Base-by-base conservation (phyloP, 2,888 invertebrate genomes). In the Chalcis sispes region DNA sequence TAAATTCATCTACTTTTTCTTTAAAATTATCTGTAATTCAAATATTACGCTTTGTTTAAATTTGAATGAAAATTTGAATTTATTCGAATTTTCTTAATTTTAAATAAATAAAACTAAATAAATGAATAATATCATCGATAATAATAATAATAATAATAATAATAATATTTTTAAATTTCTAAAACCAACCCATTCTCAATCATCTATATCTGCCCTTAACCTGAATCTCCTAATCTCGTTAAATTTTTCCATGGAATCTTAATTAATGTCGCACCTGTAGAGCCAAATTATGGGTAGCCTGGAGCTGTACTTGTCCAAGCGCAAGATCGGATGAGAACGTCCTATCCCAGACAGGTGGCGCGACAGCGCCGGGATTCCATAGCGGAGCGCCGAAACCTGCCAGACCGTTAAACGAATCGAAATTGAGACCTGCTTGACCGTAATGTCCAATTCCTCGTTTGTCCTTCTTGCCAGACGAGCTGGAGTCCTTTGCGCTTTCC, bases 241-340 rank as follows among this genome's bases (percentile, higher is more conserved):
- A 32, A 32, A 32, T 32, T 32, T 8, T 32, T 32, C 8, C 32
- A 36, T 20, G 0, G 13, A 10, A 23, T 72, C 82, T n/a, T n/a
- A n/a, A n/a, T n/a, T n/a, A n/a, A n/a, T n/a, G n/a, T n/a, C n/a
- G n/a, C n/a, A 88, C 88, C 81, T 89, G 88, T 50, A 87, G 79
- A 54, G 88, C 88, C 2, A 88, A 82, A 62, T 88, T 83, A 77
- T 87, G 88, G 0, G 87, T 85, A 0, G 86, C 88, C 72, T 88
- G 88, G 29, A 83, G 78, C 73, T 88, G 86, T 46, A 88, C 81
- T 65, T 88, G 86, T 2, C 85, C 84, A 1, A 88, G 79, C 2
- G 87, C 84, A 20, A 86, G 69, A 59, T 88, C 88, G 1, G 83
- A 81, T 4, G 81, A 29, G 2, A 79, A 48, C 0, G 82, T 64